Evolutionary conservation across 2,888 invertebrate species (phyloP).

Genomic region (Plebejus argus): DNA sequence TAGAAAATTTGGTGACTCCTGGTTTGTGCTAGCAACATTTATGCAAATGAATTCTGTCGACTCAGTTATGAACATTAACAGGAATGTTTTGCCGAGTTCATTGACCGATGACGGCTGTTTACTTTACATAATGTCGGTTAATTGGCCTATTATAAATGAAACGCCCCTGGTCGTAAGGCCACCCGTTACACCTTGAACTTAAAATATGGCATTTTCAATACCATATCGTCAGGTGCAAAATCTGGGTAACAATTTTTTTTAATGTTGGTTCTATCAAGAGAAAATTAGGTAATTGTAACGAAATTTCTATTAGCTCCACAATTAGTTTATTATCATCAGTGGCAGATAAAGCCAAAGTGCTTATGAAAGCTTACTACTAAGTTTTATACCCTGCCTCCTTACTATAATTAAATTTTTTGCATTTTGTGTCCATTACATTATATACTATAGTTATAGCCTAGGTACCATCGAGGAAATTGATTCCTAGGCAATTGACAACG

Average conservation of each 20-base stretch:
- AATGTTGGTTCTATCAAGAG: too few species aligned
- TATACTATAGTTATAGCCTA: too few species aligned
- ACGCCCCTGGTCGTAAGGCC: conserved; percentile 37
- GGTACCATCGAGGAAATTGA: too few species aligned
- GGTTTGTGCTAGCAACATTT: neutral
- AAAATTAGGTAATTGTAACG: too few species aligned
- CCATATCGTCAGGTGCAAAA: neutral
- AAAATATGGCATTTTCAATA: neutral
- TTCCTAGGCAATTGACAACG: too few species aligned
- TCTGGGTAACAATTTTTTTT: neutral
- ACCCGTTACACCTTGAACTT: conserved; percentile 30
- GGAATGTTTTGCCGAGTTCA: conserved; percentile 30
- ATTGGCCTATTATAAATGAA: conserved; percentile 75
- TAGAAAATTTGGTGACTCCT: neutral
- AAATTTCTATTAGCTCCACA: neutral
- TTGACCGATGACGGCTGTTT: conserved; percentile 35
- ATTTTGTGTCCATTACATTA: too few species aligned
- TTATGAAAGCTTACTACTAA: too few species aligned
- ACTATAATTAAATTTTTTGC: too few species aligned
- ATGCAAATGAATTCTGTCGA: neutral
- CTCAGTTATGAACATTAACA: neutral
- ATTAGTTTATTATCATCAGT: neutral
- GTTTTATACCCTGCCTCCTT: too few species aligned
- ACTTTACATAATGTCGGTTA: conserved; percentile 74
- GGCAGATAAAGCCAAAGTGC: too few species aligned